These are phyloP conservation scores for Sinocyclocheilus grahami DNA, from an alignment of 2,113 vertebrate species.

Conservation along the genomic window DNA sequence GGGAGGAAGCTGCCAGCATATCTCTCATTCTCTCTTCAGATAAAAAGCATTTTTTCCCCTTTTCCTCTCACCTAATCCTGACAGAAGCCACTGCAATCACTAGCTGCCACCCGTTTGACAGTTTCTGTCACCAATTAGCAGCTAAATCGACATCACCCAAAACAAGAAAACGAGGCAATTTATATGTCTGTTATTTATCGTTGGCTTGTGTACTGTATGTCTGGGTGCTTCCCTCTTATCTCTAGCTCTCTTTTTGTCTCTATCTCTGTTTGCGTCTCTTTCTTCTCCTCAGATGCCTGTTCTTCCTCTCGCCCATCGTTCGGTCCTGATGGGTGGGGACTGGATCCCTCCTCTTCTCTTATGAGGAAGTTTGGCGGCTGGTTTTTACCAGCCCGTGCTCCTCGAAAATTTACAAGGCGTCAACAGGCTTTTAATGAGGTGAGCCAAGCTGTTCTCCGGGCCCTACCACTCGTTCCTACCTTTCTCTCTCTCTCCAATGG, in stretches of 20 bases:
- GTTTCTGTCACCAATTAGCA: slow-evolving; percentile 99
- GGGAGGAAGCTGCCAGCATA: slow-evolving; percentile 79
- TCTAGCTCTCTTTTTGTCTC: slow-evolving; percentile 56
- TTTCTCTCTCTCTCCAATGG: slow-evolving; percentile 71
- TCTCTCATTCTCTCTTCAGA: slow-evolving; percentile 87
- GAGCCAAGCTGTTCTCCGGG: slow-evolving; percentile 70
- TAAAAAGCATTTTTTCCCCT: slow-evolving; percentile 69
- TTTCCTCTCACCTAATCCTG: slow-evolving; percentile 87
- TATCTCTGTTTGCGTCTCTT: slow-evolving; percentile 39
- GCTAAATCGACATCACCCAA: slow-evolving; percentile 98
- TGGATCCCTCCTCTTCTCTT: slow-evolving; percentile 85
- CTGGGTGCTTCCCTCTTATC: slow-evolving; percentile 63
- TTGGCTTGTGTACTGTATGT: slow-evolving; percentile 60
- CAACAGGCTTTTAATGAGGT: slow-evolving; percentile 76
- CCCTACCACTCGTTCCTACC: slow-evolving; percentile 30
- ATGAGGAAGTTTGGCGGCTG: slow-evolving; percentile 92
- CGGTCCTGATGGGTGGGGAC: slow-evolving; percentile 83
- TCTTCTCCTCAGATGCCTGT: slow-evolving; percentile 42
- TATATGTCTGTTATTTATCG: slow-evolving; percentile 78
- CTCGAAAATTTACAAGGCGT: slow-evolving; percentile 69
- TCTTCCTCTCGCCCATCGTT: slow-evolving; percentile 69
- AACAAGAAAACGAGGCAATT: slow-evolving; percentile 82
- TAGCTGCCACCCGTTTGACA: slow-evolving; percentile 97
- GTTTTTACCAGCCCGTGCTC: slow-evolving; percentile 73
- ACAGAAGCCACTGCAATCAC: slow-evolving; percentile 88